Percentiles rank a stretch among this genome's conserved stretches.
Evolutionary conservation across 1,140 invertebrate genomes (phyloP).

Genomic region (Andrena cerasifolii): DNA sequence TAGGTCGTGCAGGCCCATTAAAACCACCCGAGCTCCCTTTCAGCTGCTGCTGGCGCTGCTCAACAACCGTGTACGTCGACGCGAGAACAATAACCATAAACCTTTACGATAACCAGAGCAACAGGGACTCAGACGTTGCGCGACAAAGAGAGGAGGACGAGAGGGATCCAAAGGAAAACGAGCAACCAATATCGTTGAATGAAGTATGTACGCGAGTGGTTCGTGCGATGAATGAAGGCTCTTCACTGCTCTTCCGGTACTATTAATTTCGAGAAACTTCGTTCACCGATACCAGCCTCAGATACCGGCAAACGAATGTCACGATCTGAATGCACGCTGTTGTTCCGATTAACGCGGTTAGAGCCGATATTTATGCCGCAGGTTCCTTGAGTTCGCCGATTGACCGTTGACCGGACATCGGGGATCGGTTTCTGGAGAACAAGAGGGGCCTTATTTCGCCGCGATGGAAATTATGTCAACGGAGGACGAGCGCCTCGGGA

Average conservation of each 20-base stretch:
- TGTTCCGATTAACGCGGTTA: conserved; percentile 49
- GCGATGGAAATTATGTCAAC: conserved; percentile 45
- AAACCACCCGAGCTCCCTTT: conserved; percentile 23
- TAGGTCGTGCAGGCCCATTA: neutral
- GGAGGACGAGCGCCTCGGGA: neutral
- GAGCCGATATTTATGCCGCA: conserved; percentile 62
- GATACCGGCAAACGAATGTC: neutral
- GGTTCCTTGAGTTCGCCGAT: conserved; percentile 47
- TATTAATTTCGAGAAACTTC: conserved; percentile 57
- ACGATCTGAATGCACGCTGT: conserved; percentile 53
- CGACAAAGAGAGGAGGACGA: conserved; percentile 8
- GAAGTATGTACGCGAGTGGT: conserved; percentile 19
- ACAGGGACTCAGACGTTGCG: neutral
- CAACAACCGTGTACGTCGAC: conserved; percentile 58
- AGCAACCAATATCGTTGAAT: conserved; percentile 33
- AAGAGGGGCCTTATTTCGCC: conserved; percentile 40
- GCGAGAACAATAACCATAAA: conserved; percentile 60
- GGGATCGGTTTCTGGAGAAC: conserved; percentile 27
- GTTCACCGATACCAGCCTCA: neutral
- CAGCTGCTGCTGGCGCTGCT: conserved; percentile 48
- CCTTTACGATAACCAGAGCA: conserved; percentile 51
- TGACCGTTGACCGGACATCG: conserved; percentile 30
- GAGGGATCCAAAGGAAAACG: neutral
- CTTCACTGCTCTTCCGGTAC: conserved; percentile 62
- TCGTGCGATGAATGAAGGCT: conserved; percentile 41